phyloP scores from a whole-genome alignment of 2,888 invertebrate genomes.

The Pandemis cinnamomeana region DNA sequence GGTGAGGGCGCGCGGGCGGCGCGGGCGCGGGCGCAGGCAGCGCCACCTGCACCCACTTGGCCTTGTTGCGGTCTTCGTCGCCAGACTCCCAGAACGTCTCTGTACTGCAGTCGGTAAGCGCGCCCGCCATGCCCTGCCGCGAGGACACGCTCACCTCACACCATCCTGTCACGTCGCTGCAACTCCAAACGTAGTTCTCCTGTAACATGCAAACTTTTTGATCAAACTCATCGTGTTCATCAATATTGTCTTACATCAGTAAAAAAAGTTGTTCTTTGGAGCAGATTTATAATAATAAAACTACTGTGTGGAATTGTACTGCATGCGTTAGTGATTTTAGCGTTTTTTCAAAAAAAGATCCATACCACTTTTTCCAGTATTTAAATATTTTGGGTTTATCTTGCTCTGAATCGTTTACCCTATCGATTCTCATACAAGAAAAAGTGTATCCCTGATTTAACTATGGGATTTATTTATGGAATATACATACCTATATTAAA shows the following conservation, averaged over 20 bases:
- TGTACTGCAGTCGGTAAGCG: constrained; percentile 96
- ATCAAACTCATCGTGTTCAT: not conserved
- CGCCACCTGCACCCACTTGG: constrained; percentile 89
- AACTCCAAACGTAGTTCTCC: constrained; percentile 86
- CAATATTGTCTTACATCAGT: not conserved
- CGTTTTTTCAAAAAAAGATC: too few relatives aligned
- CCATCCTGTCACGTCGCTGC: constrained; percentile 89
- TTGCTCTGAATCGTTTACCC: too few relatives aligned
- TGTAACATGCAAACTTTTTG: constrained; percentile 43
- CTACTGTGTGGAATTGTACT: not conserved
- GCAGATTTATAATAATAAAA: not conserved
- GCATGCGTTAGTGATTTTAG: not conserved
- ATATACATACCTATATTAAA: too few relatives aligned
- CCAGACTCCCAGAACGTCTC: constrained; percentile 99
- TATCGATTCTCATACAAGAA: too few relatives aligned
- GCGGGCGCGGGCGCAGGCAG: constrained; percentile 64
- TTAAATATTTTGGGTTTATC: too few relatives aligned
- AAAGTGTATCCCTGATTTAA: too few relatives aligned
- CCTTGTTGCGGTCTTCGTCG: constrained; percentile 97
- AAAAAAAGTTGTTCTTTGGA: not conserved
- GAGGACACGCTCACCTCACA: constrained; percentile 96
- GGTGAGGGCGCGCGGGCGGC: constrained; percentile 85
- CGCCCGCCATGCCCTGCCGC: constrained; percentile 96
- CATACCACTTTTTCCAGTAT: too few relatives aligned
- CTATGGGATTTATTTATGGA: too few relatives aligned